A percentile compares a stretch with the other conserved stretches of the same genome.
These are phyloP conservation scores for Drosophila ficusphila DNA, from an alignment of 1,140 invertebrate genomes.

Conservation along the genomic window DNA sequence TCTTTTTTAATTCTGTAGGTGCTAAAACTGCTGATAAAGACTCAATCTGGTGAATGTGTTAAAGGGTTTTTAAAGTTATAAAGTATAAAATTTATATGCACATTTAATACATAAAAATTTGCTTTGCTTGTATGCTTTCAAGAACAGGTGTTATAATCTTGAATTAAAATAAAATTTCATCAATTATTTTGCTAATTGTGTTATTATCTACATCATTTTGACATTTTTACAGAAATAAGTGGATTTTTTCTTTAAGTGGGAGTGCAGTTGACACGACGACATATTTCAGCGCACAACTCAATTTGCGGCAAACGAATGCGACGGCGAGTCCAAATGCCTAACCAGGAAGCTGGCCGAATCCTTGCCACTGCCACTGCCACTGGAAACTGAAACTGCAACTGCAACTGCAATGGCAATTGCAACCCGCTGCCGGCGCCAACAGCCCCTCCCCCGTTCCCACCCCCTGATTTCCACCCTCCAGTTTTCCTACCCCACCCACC, in stretches of 20 bases:
- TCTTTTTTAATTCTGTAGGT: too few species aligned
- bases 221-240: neutral
- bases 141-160: too few species aligned
- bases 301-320: slow-evolving; percentile 46
- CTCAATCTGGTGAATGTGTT: too few species aligned
- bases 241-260: neutral
- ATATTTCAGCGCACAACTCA: slow-evolving; percentile 55
- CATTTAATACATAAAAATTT: too few species aligned
- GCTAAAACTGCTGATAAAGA: too few species aligned
- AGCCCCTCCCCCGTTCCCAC: neutral
- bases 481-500: slow-evolving; percentile 8
- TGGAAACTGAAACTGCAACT: too few species aligned
- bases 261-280: slow-evolving; percentile 37
- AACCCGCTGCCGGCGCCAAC: slow-evolving; percentile 23
- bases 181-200: neutral
- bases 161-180: too few species aligned
- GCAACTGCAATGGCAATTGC: slow-evolving; percentile 27
- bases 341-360: slow-evolving; percentile 53
- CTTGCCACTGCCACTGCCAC: slow-evolving; percentile 44
- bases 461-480: neutral
- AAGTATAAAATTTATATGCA: too few species aligned
- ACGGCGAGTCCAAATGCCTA: slow-evolving; percentile 34
- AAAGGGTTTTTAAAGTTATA: too few species aligned
- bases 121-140: too few species aligned
- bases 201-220: too few species aligned